These are phyloP conservation scores for Pagetopsis macropterus DNA, from an alignment of 2,797 vertebrate species.

Conservation along the genomic window DNA sequence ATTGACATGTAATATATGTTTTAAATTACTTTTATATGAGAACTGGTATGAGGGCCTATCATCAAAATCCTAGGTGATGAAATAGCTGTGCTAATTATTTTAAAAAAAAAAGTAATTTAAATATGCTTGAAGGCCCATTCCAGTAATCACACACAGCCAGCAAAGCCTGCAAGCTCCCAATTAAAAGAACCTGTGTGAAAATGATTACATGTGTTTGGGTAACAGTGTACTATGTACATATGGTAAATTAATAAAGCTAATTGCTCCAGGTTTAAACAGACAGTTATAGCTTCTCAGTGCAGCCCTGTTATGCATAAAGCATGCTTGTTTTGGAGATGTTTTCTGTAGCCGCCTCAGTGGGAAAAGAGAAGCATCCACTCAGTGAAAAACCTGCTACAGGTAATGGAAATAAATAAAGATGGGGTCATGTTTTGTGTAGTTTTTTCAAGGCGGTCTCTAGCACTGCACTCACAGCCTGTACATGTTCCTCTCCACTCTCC, in stretches of 20 bases:
- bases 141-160: slow-evolving; percentile 75
- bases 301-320: slow-evolving; percentile 40
- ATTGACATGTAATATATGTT: slow-evolving; percentile 24
- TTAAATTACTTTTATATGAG: slow-evolving; percentile 8
- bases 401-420: slow-evolving; percentile 71
- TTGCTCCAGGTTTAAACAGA: slow-evolving; percentile 67
- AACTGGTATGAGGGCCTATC: slow-evolving; percentile 33
- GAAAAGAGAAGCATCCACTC: slow-evolving; percentile 64
- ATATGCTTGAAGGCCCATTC: slow-evolving; percentile 70
- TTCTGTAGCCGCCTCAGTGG: slow-evolving; percentile 33
- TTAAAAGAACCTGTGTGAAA: slow-evolving; percentile 65
- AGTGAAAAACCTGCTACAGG: slow-evolving; percentile 62
- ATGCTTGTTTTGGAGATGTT: slow-evolving; percentile 54
- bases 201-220: slow-evolving; percentile 50
- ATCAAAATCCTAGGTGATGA: slow-evolving; percentile 50
- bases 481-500: slow-evolving; percentile 37
- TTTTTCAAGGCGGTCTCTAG: slow-evolving; percentile 48
- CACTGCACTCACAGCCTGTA: slow-evolving; percentile 38
- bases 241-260: slow-evolving; percentile 74
- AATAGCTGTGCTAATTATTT: slow-evolving; percentile 73
- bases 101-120: slow-evolving; percentile 69
- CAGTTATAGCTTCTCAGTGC: slow-evolving; percentile 32
- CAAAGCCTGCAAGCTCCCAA: slow-evolving; percentile 53
- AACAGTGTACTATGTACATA: slow-evolving; percentile 53
- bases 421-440: slow-evolving; percentile 64